These are phyloP conservation scores for Isoperla grammatica DNA, from an alignment of 2,888 invertebrate species.

Conservation along the genomic window DNA sequence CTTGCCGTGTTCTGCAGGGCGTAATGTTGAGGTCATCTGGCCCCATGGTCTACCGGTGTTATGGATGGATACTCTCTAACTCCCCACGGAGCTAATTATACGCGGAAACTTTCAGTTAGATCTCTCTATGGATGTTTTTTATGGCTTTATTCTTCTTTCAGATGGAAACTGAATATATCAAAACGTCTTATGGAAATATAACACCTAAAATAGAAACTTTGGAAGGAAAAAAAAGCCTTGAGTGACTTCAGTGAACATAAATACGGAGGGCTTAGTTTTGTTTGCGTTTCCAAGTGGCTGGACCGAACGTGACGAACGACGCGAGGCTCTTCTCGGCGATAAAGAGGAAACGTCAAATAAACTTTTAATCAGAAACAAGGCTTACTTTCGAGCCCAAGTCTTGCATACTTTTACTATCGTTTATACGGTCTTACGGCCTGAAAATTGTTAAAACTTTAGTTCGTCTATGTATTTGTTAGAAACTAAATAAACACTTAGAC, in stretches of 20 bases:
- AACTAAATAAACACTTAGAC: too few relatives aligned
- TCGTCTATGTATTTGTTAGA: too few relatives aligned
- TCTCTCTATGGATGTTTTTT: constrained; percentile 14
- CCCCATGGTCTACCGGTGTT: too few relatives aligned
- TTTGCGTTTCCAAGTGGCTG: constrained; percentile 4
- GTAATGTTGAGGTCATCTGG: too few relatives aligned
- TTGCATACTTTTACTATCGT: too few relatives aligned
- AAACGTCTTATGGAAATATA: constrained; percentile 2
- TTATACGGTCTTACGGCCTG: too few relatives aligned
- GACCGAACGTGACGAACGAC: background rate
- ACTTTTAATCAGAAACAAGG: too few relatives aligned
- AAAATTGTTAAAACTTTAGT: too few relatives aligned
- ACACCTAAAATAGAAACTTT: constrained; percentile 7
- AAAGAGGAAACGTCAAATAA: too few relatives aligned
- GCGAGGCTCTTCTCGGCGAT: background rate
- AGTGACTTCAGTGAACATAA: background rate
- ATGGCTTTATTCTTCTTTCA: constrained; percentile 8
- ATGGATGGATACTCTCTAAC: background rate
- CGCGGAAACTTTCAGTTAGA: background rate
- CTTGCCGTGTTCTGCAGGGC: too few relatives aligned
- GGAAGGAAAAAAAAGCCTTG: constrained; percentile 1
- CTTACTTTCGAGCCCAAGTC: too few relatives aligned
- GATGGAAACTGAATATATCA: constrained; percentile 14
- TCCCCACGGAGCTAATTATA: constrained; percentile 10
- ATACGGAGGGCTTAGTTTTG: background rate